These are phyloP conservation scores for Drosophila meridionalis DNA, from an alignment of 2,888 invertebrate species.

Conservation along the genomic window DNA sequence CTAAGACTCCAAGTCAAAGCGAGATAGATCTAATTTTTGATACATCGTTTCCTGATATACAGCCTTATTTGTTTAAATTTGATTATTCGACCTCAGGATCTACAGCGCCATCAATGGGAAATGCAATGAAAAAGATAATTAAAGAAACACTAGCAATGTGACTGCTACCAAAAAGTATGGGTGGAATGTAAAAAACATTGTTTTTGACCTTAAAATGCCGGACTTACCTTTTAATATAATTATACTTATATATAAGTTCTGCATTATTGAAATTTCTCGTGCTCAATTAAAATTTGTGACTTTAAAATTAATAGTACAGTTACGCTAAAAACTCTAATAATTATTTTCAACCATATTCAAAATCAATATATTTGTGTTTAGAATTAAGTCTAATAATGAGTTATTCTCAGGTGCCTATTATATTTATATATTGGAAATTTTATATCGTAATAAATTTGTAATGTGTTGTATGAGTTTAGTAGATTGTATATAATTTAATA, in stretches of 20 bases:
- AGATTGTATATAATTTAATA: background rate
- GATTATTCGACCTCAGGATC: constrained; percentile 93
- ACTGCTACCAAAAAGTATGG: constrained; percentile 77
- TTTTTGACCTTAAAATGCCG: background rate
- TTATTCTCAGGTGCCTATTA: background rate
- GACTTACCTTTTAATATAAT: background rate
- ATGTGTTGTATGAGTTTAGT: background rate
- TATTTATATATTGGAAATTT: background rate
- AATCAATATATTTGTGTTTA: background rate
- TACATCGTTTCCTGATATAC: constrained; percentile 95
- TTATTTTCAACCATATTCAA: background rate
- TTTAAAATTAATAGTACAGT: background rate
- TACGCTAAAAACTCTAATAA: background rate
- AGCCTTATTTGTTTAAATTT: constrained; percentile 98
- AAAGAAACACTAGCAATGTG: constrained; percentile 93
- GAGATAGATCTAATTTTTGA: constrained; percentile 98
- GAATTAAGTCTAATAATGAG: background rate
- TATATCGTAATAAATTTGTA: background rate
- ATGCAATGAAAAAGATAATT: constrained; percentile 95
- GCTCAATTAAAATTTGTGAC: background rate
- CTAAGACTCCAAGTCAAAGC: constrained; percentile 96
- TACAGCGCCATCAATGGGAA: constrained; percentile 92
- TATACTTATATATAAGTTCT: background rate
- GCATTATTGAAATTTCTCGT: background rate
- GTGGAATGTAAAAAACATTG: background rate